Percentiles rank a stretch among this genome's conserved stretches.
These are phyloP conservation scores for Fissipunctia ypsillon DNA, from an alignment of 2,888 invertebrate species.

Conservation along the genomic window DNA sequence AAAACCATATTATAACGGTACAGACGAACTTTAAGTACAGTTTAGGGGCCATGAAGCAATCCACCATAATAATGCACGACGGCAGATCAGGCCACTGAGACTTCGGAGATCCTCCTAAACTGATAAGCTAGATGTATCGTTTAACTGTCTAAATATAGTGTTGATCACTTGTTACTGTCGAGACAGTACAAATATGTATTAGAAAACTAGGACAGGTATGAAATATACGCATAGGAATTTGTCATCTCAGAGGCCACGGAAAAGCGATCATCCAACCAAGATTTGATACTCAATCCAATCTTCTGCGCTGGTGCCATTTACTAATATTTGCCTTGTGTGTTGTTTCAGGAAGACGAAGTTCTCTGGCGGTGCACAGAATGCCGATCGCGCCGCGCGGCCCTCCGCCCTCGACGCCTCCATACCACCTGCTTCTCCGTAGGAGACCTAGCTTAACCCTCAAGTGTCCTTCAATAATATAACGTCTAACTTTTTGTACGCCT, in stretches of 20 bases:
- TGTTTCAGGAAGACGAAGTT: conserved; percentile 86
- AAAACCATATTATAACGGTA: not conserved
- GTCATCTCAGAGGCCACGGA: not conserved
- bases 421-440: conserved; percentile 86
- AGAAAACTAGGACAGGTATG: not conserved
- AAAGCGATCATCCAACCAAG: not conserved
- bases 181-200: not conserved
- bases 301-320: not conserved
- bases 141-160: not conserved
- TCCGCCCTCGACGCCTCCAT: conserved; percentile 88
- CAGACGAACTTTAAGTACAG: not conserved
- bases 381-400: conserved; percentile 90
- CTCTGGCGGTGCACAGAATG: conserved; percentile 86
- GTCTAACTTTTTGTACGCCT: conserved; percentile 89
- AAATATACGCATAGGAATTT: not conserved
- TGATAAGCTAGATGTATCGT: not conserved
- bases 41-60: not conserved
- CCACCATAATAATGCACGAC: not conserved
- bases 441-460: conserved; percentile 86
- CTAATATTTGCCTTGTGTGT: conserved; percentile 56
- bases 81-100: not conserved
- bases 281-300: conserved; percentile 2
- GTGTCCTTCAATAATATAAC: conserved; percentile 89
- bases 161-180: not conserved
- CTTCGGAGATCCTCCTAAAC: not conserved